These are phyloP conservation scores for Cartodere bifasciata DNA, from an alignment of 2,888 invertebrate species.

Conservation along the genomic window DNA sequence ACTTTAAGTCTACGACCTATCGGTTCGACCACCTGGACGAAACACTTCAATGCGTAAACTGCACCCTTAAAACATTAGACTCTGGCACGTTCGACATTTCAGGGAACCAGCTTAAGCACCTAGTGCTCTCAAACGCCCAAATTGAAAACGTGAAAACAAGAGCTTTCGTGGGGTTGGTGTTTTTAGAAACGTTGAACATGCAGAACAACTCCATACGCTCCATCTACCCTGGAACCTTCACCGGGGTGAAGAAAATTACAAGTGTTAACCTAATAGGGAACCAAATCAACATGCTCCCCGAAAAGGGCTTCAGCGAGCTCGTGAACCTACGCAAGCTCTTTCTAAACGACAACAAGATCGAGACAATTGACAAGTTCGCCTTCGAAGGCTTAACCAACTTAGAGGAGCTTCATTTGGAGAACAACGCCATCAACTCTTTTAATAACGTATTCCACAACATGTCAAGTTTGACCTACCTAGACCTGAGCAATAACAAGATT, in stretches of 20 bases:
- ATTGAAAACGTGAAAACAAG: slow-evolving; percentile 24
- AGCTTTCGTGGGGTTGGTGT: slow-evolving; percentile 31
- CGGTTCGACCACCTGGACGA: slow-evolving; percentile 33
- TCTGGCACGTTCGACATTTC: slow-evolving; percentile 30
- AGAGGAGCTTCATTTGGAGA: slow-evolving; percentile 24
- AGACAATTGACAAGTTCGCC: slow-evolving; percentile 21
- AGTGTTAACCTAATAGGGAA: slow-evolving; percentile 27
- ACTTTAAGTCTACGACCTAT: slow-evolving; percentile 29
- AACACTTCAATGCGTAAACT: slow-evolving; percentile 28
- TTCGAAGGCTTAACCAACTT: slow-evolving; percentile 26
- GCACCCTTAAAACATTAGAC: slow-evolving; percentile 25
- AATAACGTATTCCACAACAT: slow-evolving; percentile 19
- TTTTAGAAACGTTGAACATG: slow-evolving; percentile 25
- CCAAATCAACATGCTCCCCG: slow-evolving; percentile 23
- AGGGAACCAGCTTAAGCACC: slow-evolving; percentile 29
- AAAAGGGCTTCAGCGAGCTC: slow-evolving; percentile 28
- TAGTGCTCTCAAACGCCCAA: slow-evolving; percentile 24
- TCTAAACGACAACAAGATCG: slow-evolving; percentile 25
- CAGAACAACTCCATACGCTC: slow-evolving; percentile 26
- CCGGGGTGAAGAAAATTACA: slow-evolving; percentile 29
- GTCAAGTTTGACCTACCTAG: slow-evolving; percentile 19
- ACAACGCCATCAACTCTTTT: slow-evolving; percentile 22
- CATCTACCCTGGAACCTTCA: slow-evolving; percentile 28
- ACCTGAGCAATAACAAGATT: slow-evolving; percentile 26
- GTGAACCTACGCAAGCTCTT: slow-evolving; percentile 22